Conservation (phyloP, 37 sponge, comb jelly and placozoan genomes). For the Diacarnus erythraeanus region DNA sequence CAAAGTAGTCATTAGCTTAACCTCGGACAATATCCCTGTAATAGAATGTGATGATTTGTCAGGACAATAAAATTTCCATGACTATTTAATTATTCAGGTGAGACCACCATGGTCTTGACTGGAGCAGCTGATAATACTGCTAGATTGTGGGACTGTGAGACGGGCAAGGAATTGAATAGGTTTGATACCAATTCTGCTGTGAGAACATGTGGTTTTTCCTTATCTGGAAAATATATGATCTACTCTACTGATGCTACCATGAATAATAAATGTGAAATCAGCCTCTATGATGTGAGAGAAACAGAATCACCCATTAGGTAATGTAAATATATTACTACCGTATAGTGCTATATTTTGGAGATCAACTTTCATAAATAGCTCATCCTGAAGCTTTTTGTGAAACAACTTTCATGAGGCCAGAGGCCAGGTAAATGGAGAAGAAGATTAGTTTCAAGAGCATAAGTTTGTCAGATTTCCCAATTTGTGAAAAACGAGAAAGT, state of each 20-base stretch:
- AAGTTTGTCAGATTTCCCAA: too few relatives aligned
- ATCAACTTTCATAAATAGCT: background rate
- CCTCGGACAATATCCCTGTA: too few relatives aligned
- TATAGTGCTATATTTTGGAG: background rate
- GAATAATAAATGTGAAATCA: conserved; percentile 76
- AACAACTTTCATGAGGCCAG: too few relatives aligned
- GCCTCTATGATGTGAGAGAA: conserved; percentile 67
- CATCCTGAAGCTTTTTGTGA: too few relatives aligned
- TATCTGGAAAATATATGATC: conserved; percentile 55
- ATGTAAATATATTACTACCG: background rate
- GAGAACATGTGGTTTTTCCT: conserved; percentile 86
- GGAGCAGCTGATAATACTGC: conserved; percentile 90
- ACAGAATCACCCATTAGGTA: conserved; percentile 27
- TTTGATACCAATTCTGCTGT: conserved; percentile 78
- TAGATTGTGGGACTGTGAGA: conserved; percentile 95
- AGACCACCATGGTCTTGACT: conserved; percentile 75
- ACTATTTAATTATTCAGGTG: conserved; percentile 37
- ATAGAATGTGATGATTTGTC: too few relatives aligned
- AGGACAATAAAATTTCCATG: conserved; percentile 1
- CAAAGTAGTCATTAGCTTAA: too few relatives aligned
- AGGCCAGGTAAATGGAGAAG: too few relatives aligned
- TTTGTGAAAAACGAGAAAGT: too few relatives aligned
- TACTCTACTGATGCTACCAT: conserved; percentile 87
- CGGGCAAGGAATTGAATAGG: conserved; percentile 58
- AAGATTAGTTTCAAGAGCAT: too few relatives aligned